Percentiles rank a stretch among this genome's conserved stretches.
Evolutionary conservation across 1,140 invertebrate species (phyloP).

Genomic region (Campoletis sonorensis): DNA sequence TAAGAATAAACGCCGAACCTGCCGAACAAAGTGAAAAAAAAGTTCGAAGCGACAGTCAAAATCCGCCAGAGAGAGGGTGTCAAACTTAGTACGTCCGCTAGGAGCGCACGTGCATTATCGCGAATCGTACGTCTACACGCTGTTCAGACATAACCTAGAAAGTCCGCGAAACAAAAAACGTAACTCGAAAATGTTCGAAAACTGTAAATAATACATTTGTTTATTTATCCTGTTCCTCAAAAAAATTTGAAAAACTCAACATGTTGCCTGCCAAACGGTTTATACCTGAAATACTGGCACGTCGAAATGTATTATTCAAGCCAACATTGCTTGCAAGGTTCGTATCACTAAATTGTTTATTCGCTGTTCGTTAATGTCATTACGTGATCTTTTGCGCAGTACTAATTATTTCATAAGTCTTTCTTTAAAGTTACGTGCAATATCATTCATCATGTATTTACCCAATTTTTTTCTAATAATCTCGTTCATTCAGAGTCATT

Average conservation of each 20-base stretch:
- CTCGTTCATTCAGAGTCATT: conserved; percentile 27
- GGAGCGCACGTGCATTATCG: neutral
- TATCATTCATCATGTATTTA: neutral
- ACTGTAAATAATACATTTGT: neutral
- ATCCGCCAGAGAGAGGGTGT: no score
- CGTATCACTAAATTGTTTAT: neutral
- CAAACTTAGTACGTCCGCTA: no score
- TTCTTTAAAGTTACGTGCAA: neutral
- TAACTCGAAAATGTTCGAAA: neutral
- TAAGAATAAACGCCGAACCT: no score
- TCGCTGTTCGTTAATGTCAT: neutral
- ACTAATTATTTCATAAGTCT: neutral
- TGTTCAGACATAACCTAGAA: neutral
- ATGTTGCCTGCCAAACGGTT: conserved; percentile 35
- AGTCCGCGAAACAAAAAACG: neutral
- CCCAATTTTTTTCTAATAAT: conserved; percentile 11
- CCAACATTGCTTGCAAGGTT: conserved; percentile 34
- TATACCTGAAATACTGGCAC: conserved; percentile 32
- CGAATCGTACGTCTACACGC: neutral
- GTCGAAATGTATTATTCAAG: conserved; percentile 40
- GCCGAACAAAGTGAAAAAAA: no score
- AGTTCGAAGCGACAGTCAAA: no score
- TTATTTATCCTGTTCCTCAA: neutral
- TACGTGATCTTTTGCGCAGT: conserved; percentile 16
- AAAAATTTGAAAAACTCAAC: neutral